Percentiles rank a stretch among this genome's conserved stretches.
phyloP scores from a whole-genome alignment of 2,888 invertebrate genomes.

The Luperina nickerlii region DNA sequence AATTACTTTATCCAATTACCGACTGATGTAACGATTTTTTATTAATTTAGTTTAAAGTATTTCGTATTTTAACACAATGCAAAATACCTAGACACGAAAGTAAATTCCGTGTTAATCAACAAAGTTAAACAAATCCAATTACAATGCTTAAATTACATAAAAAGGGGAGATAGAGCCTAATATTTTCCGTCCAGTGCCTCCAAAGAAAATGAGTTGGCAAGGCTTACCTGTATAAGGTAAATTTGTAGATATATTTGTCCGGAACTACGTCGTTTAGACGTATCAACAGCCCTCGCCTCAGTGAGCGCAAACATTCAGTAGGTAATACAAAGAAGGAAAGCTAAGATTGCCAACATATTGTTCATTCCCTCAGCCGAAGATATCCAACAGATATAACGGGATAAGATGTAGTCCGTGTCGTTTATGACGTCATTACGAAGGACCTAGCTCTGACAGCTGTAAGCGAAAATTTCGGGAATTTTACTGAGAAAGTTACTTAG shows the following conservation, averaged over 20 bases:
- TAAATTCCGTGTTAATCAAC: conserved; percentile 16
- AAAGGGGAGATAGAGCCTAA: conserved; percentile 45
- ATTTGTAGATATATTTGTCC: conserved; percentile 57
- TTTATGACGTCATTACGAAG: conserved; percentile 55
- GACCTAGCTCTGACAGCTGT: conserved; percentile 56
- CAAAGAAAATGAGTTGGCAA: conserved; percentile 54
- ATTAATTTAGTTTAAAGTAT: not conserved
- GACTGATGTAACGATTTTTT: not conserved
- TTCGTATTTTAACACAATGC: not conserved
- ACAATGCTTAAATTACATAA: conserved; percentile 34
- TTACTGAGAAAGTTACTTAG: conserved; percentile 40
- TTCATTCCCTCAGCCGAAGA: conserved; percentile 40
- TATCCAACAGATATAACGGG: conserved; percentile 59
- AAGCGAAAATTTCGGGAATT: conserved; percentile 43
- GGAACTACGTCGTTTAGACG: conserved; percentile 52
- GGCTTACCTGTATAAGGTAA: conserved; percentile 59
- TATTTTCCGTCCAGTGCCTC: conserved; percentile 40
- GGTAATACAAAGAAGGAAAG: conserved; percentile 49
- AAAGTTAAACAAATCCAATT: conserved; percentile 19
- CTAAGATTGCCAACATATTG: conserved; percentile 55
- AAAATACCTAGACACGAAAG: not conserved
- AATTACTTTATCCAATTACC: not conserved
- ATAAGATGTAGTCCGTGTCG: conserved; percentile 56
- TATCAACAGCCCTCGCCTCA: conserved; percentile 61
- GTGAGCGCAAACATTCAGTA: conserved; percentile 57